Conservation (phyloP, 1,140 invertebrate species). For the Lordiphosa collinella region DNA sequence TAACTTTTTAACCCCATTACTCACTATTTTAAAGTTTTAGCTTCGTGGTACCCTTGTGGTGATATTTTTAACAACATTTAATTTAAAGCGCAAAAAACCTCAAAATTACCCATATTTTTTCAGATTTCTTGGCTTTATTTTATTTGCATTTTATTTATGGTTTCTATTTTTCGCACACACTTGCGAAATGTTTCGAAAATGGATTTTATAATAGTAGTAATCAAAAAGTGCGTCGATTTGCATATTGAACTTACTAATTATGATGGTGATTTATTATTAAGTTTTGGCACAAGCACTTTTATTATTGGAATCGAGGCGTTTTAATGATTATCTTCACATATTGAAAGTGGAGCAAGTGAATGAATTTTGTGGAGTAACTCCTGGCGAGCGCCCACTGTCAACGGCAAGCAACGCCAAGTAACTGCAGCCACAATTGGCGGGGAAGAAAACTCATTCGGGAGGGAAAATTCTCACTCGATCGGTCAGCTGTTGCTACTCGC, state of each 20-base stretch:
- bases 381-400: conserved; percentile 1
- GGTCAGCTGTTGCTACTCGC: conserved; percentile 55
- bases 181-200: conserved; percentile 54
- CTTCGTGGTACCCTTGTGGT: too few species aligned
- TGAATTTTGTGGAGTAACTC: conserved; percentile 5
- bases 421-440: background rate
- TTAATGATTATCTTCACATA: background rate
- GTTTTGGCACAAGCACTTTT: conserved; percentile 9
- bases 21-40: too few species aligned
- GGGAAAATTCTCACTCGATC: background rate
- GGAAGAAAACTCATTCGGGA: conserved; percentile 4
- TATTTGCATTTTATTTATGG: conserved; percentile 5
- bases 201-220: conserved; percentile 41
- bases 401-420: background rate
- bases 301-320: background rate
- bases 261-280: conserved; percentile 17
- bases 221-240: conserved; percentile 9
- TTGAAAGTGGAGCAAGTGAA: background rate
- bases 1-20: too few species aligned
- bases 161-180: conserved; percentile 34
- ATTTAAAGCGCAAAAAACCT: conserved; percentile 9
- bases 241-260: conserved; percentile 65
- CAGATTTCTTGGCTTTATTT: background rate
- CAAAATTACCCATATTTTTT: conserved; percentile 5
- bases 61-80: too few species aligned